These are phyloP conservation scores for Allygus modestus DNA, from an alignment of 2,888 invertebrate species.

Conservation along the genomic window DNA sequence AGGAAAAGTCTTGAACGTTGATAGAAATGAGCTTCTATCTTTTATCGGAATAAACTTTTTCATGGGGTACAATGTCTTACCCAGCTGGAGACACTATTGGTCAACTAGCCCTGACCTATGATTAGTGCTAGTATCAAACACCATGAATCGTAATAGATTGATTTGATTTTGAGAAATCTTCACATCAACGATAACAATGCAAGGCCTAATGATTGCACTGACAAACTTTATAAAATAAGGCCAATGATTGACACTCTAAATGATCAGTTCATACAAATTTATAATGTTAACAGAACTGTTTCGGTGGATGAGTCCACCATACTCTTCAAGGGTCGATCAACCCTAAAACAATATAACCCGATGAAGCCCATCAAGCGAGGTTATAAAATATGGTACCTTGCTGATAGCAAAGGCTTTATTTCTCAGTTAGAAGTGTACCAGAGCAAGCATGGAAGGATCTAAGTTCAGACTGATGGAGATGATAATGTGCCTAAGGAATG, in stretches of 20 bases:
- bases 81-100: slow-evolving; percentile 52
- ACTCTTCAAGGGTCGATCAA: slow-evolving; percentile 59
- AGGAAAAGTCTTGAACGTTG: slow-evolving; percentile 25
- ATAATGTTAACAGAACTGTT: slow-evolving; percentile 60
- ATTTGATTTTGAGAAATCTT: slow-evolving; percentile 64
- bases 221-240: slow-evolving; percentile 66
- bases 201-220: slow-evolving; percentile 61
- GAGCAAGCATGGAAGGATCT: slow-evolving; percentile 46
- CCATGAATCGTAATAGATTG: slow-evolving; percentile 65
- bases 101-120: slow-evolving; percentile 60
- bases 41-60: slow-evolving; percentile 64
- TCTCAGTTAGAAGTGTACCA: slow-evolving; percentile 61
- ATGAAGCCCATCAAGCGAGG: slow-evolving; percentile 59
- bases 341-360: slow-evolving; percentile 61
- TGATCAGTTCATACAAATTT: slow-evolving; percentile 63
- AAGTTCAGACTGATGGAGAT: slow-evolving; percentile 30
- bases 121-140: slow-evolving; percentile 62
- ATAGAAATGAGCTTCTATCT: slow-evolving; percentile 57
- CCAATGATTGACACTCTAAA: slow-evolving; percentile 64
- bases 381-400: slow-evolving; percentile 62
- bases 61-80: slow-evolving; percentile 59
- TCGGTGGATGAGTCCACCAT: slow-evolving; percentile 62
- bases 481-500: slow-evolving; percentile 13
- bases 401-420: slow-evolving; percentile 58
- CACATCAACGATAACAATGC: slow-evolving; percentile 66